Evolutionary conservation across 1,140 invertebrate species (phyloP), one percentile per base, ranked within the genome.

Genomic region (Meloidogyne exigua): DNA sequence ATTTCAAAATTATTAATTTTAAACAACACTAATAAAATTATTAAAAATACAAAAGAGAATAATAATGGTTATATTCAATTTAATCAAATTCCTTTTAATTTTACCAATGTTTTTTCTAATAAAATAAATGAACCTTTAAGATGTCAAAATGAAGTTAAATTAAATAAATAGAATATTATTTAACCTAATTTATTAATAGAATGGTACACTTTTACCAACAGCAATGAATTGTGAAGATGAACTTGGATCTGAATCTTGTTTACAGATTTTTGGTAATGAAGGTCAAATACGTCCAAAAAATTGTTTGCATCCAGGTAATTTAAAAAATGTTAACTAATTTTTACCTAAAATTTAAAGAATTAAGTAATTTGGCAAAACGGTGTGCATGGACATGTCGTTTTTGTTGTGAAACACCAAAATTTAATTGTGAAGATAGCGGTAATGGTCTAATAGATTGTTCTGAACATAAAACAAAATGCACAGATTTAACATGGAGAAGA

Each of bases 161-260:
- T 44, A 44, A 44, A 15, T 15, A 15, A 39, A 39, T 15, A 2
- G 4, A 32, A 1, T 68, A 18, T 32, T 68, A 12, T 68, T 2
- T 23, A 11, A 10, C 32, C 32, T 21, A 18, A 32, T 68, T 23
- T 10, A 26, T 68, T 28, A 21, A 11, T 36, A 72, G 71, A 72
- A 72, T 62, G 71, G 71, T 64, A 72, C 71, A 2, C 21, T 72
- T 15, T 72, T 57, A 64, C 21, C 39, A 63, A 63, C 71, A n/a
- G 71, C 71, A 18, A 72, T 64, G 25, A 42, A 72, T 25, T 72
- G 71, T 72, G 71, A 72, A 26, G 71, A 72, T 21, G 71, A 72
- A 62, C 15, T 72, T 2, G 71, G 49, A 57, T 23, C 7, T 57
- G 71, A 26, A 13, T 26, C 49, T 26, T 72, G 71, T 28, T 32